Percentiles rank a stretch among this genome's conserved stretches.
These are phyloP conservation scores for Salarias fasciatus DNA, from an alignment of 2,797 vertebrate species.

Conservation along the genomic window DNA sequence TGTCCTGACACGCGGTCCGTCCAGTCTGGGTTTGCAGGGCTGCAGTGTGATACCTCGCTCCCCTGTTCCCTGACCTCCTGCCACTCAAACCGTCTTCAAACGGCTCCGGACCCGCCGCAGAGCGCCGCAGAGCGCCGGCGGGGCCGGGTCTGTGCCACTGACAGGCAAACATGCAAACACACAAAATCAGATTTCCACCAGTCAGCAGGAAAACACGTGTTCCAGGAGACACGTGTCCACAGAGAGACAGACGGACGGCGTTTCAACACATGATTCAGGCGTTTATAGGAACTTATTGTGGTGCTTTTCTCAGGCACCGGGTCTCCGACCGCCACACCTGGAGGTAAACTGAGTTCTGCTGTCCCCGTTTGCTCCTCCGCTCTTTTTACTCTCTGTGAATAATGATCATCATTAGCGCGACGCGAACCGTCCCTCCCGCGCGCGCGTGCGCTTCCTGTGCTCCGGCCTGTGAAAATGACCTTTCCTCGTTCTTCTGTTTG, in stretches of 20 bases:
- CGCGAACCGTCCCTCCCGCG: slow-evolving; percentile 37
- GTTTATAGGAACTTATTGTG: no score
- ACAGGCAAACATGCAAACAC: background rate
- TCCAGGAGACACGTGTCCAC: no score
- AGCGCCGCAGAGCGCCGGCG: slow-evolving; percentile 32
- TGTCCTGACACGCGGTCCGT: slow-evolving; percentile 25
- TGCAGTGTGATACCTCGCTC: slow-evolving; percentile 35
- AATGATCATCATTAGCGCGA: slow-evolving; percentile 74
- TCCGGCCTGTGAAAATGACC: slow-evolving; percentile 53
- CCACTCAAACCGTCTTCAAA: slow-evolving; percentile 50
- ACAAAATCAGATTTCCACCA: slow-evolving; percentile 14
- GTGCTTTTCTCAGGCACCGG: no score
- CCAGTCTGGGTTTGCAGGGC: slow-evolving; percentile 20
- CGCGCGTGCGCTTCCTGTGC: slow-evolving; percentile 8
- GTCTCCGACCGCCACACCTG: slow-evolving; percentile 5
- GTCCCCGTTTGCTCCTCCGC: slow-evolving; percentile 42
- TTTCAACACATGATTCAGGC: no score
- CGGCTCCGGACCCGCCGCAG: slow-evolving; percentile 34
- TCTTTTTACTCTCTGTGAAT: slow-evolving; percentile 68
- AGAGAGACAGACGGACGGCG: no score
- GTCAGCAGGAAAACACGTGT: no score
- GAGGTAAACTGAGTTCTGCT: slow-evolving; percentile 36
- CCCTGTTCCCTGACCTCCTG: slow-evolving; percentile 50
- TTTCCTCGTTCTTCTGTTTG: slow-evolving; percentile 62
- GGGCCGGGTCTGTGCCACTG: slow-evolving; percentile 28